Evolutionary conservation across 1,140 invertebrate species (phyloP), one percentile per base, ranked within the genome.

Genomic region (Idris sp.): DNA sequence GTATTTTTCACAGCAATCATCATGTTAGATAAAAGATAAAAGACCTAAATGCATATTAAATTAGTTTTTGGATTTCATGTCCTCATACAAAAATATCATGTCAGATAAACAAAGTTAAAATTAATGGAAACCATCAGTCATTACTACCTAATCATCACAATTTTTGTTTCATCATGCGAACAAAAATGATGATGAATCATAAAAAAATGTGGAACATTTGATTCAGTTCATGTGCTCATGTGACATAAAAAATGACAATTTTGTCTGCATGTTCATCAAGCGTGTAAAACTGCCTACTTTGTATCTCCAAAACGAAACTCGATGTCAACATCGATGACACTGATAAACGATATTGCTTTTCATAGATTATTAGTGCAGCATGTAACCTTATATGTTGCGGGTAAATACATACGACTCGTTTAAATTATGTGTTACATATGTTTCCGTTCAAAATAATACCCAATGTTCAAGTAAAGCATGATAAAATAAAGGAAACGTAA

Each of bases 381-480:
- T 38, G 56, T 69, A 38, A 62, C 62, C 16, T 41, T 43, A 58
- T 38, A 51, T 44, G 15, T n/a, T 40, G 19, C 31, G 22, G 15
- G 8, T 38, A 48, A 44, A 61, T 18, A 9, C 30, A 25, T 31
- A 7, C 48, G 53, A 49, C 51, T 51, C 69, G 72, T 74, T 75
- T 26, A 46, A 71, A 78, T 80, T 73, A 78, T 61, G 72, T 71
- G 68, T 68, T 77, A n/a, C 48, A 83, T 62, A 65, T 71, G 54
- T 67, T 79, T 80, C 79, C 74, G 64, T 67, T 77, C 19, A 44
- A 31, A 58, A 59, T 43, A 59, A 40, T 14, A 35, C 10, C 4
- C 30, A 22, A 48, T 36, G 25, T 61, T 51, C 53, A 68, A 77
- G 58, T 33, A 31, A 22, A 13, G 31, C 35, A 41, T 22, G 14